These are phyloP conservation scores for Parotia lawesii DNA, from an alignment of 2,113 vertebrate species.

Conservation along the genomic window DNA sequence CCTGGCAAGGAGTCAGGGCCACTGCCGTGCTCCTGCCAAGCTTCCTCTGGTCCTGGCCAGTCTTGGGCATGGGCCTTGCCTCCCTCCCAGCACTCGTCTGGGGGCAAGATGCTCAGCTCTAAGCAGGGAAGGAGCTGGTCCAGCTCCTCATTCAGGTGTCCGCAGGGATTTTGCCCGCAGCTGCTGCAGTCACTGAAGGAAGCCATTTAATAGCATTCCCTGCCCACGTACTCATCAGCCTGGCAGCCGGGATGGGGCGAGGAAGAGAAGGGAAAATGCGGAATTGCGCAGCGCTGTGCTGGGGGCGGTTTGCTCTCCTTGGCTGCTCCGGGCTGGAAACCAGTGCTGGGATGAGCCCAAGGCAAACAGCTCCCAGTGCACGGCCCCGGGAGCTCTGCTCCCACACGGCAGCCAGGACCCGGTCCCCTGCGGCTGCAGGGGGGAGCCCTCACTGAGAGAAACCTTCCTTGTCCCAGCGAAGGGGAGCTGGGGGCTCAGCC, in stretches of 20 bases:
- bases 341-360: background rate
- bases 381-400: background rate
- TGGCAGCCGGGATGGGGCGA: background rate
- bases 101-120: background rate
- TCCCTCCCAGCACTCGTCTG: accelerated
- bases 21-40: background rate
- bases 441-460: background rate
- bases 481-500: background rate
- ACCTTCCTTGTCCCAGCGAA: accelerated
- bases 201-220: background rate
- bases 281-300: background rate
- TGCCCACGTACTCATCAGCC: background rate
- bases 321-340: background rate
- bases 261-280: background rate
- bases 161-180: background rate
- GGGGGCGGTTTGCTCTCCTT: background rate
- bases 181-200: background rate
- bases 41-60: background rate
- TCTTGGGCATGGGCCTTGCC: background rate
- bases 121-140: background rate
- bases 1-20: constrained; percentile 18
- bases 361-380: background rate
- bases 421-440: accelerated
- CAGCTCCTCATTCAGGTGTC: background rate
- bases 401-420: accelerated